phyloP scores from a whole-genome alignment of 1,140 invertebrate genomes.

The Drosophila cardini region DNA sequence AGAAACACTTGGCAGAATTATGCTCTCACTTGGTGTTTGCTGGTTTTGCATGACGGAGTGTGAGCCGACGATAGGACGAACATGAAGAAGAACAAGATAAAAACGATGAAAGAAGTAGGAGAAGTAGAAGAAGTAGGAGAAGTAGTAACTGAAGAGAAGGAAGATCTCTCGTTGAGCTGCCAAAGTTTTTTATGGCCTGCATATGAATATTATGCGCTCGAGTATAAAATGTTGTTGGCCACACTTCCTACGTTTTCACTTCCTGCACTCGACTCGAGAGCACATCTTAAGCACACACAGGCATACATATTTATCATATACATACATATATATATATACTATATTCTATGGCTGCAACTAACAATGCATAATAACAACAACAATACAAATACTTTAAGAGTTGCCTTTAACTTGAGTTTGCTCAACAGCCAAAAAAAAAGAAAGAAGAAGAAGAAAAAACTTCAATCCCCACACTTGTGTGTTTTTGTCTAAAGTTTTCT shows the following conservation, averaged over 20 bases:
- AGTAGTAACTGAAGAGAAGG: constrained; percentile 25
- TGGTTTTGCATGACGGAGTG: neutral
- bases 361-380: constrained; percentile 66
- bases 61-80: neutral
- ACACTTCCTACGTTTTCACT: constrained; percentile 81
- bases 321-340: constrained; percentile 51
- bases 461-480: constrained; percentile 47
- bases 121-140: neutral
- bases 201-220: constrained; percentile 83
- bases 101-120: constrained; percentile 2
- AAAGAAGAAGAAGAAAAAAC: constrained; percentile 6
- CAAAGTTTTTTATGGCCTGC: constrained; percentile 82
- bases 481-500: constrained; percentile 68
- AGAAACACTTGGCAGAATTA: constrained; percentile 15
- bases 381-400: constrained; percentile 62
- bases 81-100: constrained; percentile 1
- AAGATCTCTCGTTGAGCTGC: constrained; percentile 81
- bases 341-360: constrained; percentile 53
- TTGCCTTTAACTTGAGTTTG: constrained; percentile 61
- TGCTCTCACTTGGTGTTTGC: constrained; percentile 9
- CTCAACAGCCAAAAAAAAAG: constrained; percentile 5
- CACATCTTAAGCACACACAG: constrained; percentile 52
- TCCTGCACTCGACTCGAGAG: constrained; percentile 71
- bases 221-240: constrained; percentile 83
- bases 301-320: constrained; percentile 25